Conservation (phyloP, 2,113 vertebrate genomes). For the Brachyistius frenatus region DNA sequence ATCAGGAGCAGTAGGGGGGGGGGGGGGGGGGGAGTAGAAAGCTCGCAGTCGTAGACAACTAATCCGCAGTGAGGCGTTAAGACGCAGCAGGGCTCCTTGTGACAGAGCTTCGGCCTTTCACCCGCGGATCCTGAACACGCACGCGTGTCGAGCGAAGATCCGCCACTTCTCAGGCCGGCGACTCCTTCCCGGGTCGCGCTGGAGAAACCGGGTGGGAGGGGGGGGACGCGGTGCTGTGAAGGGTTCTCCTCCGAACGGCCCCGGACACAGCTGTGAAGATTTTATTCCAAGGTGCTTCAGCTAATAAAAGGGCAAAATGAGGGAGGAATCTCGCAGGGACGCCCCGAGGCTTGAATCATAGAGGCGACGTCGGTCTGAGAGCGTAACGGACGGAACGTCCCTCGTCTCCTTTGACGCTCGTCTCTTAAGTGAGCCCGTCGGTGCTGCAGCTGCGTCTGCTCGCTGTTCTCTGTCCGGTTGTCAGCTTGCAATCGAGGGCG, state of each 20-base stretch:
- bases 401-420: background rate
- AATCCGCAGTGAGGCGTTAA: conserved; percentile 11
- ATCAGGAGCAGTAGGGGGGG: conserved; percentile 35
- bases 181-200: background rate
- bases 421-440: conserved; percentile 12
- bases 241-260: conserved; percentile 6
- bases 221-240: conserved; percentile 16
- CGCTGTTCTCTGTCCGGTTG: conserved; percentile 3
- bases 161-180: conserved; percentile 1
- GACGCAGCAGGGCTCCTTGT: conserved; percentile 20
- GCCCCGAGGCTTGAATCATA: background rate
- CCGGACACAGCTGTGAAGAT: conserved; percentile 18
- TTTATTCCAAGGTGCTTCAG: conserved; percentile 48
- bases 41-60: conserved; percentile 20
- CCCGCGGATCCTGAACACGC: conserved; percentile 8
- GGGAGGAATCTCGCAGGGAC: conserved; percentile 45
- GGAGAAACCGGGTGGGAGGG: conserved; percentile 18
- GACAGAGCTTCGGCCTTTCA: conserved; percentile 2
- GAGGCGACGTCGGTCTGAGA: background rate
- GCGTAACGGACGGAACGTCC: background rate
- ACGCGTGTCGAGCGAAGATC: conserved; percentile 25
- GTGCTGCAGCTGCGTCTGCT: conserved; percentile 51
- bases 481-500: background rate
- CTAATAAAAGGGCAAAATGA: conserved; percentile 21
- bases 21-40: conserved; percentile 4